phyloP scores from a whole-genome alignment of 2,113 vertebrate genomes.

The Protobothrops mucrosquamatus region DNA sequence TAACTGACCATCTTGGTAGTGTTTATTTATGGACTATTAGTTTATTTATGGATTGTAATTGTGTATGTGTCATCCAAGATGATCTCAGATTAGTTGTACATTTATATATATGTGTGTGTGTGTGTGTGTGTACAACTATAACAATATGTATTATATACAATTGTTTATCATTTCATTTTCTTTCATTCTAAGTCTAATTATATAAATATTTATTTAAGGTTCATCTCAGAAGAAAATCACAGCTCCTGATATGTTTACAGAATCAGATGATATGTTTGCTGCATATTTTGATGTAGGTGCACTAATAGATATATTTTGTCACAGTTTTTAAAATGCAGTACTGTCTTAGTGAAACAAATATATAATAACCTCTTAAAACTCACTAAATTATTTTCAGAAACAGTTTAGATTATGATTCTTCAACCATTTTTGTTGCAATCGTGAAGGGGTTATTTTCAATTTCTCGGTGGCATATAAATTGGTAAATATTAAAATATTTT shows the following conservation, averaged over 20 bases:
- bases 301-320: slow-evolving; percentile 35
- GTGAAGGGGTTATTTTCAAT: neutral
- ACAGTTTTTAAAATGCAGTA: neutral
- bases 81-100: neutral
- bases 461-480: neutral
- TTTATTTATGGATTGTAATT: slow-evolving; percentile 7
- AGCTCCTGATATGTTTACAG: slow-evolving; percentile 98
- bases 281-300: slow-evolving; percentile 93
- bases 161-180: neutral
- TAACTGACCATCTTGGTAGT: neutral
- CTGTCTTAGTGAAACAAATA: neutral
- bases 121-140: no score
- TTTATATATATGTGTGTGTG: no score
- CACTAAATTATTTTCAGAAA: neutral
- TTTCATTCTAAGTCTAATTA: slow-evolving; percentile 42
- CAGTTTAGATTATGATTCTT: neutral
- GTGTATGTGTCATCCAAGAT: neutral
- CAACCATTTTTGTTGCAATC: neutral
- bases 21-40: neutral
- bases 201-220: slow-evolving; percentile 71
- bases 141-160: no score
- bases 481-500: neutral
- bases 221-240: slow-evolving; percentile 89
- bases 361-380: neutral
- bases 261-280: slow-evolving; percentile 98